These are phyloP conservation scores for Quadroppia sp. DNA, from an alignment of 2,888 invertebrate species.

Conservation along the genomic window DNA sequence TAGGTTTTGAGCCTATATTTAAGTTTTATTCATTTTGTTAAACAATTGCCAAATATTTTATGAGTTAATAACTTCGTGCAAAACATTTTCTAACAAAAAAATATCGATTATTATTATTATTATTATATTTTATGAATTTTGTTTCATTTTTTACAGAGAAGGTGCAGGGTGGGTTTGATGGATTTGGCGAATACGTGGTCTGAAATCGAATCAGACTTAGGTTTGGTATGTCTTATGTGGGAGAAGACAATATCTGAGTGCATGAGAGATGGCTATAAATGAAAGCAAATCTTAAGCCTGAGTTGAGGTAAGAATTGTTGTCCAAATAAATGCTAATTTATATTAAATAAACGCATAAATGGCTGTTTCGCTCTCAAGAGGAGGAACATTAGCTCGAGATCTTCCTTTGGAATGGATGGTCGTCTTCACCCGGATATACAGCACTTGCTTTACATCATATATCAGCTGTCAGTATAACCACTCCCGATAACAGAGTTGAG, in stretches of 20 bases:
- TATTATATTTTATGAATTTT: not conserved
- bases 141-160: not conserved
- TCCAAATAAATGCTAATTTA: constrained; percentile 30
- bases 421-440: constrained; percentile 31
- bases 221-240: constrained; percentile 9
- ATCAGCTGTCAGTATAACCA: constrained; percentile 34
- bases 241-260: not conserved
- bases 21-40: not conserved
- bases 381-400: constrained; percentile 26
- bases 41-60: constrained; percentile 15
- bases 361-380: constrained; percentile 25
- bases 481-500: constrained; percentile 2
- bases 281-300: constrained; percentile 1
- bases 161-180: constrained; percentile 32
- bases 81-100: constrained; percentile 5
- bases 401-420: constrained; percentile 29
- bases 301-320: constrained; percentile 12
- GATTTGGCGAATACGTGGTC: constrained; percentile 23
- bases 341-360: constrained; percentile 34
- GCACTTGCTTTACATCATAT: constrained; percentile 22
- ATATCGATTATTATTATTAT: constrained; percentile 3
- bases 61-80: constrained; percentile 25
- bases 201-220: constrained; percentile 1
- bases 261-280: not conserved
- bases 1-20: constrained; percentile 7